Evolutionary conservation across 1,140 invertebrate genomes (phyloP).

Genomic region (Formica exsecta): DNA sequence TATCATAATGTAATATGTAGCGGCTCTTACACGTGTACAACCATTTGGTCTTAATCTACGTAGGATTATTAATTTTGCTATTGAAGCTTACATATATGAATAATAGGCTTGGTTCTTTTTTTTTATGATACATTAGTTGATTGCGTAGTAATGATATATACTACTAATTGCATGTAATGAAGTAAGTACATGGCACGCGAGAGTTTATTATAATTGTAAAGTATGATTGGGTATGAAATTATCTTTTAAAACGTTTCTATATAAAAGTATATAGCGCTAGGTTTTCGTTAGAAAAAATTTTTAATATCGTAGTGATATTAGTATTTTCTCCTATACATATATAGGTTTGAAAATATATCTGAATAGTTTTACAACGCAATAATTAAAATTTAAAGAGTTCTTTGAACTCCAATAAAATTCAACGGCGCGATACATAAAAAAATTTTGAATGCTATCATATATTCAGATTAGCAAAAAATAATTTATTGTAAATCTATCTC

Average conservation of each 20-base stretch:
- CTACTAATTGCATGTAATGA: conserved; percentile 73
- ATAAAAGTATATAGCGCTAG: conserved; percentile 52
- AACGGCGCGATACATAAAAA: not conserved
- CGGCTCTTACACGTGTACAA: conserved; percentile 45
- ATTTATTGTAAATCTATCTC: not conserved
- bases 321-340: not conserved
- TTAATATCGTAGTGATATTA: conserved; percentile 63
- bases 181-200: conserved; percentile 74
- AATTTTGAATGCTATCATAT: not conserved
- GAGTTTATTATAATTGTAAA: conserved; percentile 59
- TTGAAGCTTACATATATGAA: conserved; percentile 60
- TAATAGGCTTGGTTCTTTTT: conserved; percentile 67
- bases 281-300: conserved; percentile 60
- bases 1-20: conserved; percentile 32
- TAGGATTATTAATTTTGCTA: conserved; percentile 48
- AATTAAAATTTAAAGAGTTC: conserved; percentile 12
- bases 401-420: conserved; percentile 8
- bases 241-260: conserved; percentile 60
- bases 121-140: conserved; percentile 72
- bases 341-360: conserved; percentile 23
- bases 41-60: conserved; percentile 36
- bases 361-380: conserved; percentile 29
- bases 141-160: conserved; percentile 74
- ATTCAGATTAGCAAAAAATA: not conserved
- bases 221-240: conserved; percentile 65